Conservation (phyloP, 1,140 invertebrate species). For the Papilio aristodemus region DNA sequence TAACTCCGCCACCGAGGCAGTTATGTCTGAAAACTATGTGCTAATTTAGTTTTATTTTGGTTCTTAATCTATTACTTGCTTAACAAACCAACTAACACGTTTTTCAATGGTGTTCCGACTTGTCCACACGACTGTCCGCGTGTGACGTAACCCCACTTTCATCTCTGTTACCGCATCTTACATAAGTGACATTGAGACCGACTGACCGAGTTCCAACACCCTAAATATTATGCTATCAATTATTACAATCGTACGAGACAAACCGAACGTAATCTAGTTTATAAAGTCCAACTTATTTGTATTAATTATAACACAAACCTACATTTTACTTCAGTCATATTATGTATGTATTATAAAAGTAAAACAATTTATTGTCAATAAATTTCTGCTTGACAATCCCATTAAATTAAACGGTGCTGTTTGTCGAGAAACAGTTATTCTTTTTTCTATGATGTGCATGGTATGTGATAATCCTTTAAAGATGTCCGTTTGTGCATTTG, state of each 20-base stretch:
- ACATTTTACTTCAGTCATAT: not conserved
- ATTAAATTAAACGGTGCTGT: no score
- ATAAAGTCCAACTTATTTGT: not conserved
- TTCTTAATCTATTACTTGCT: no score
- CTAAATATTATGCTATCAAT: conserved; percentile 27
- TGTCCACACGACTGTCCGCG: conserved; percentile 35
- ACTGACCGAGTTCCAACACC: conserved; percentile 47
- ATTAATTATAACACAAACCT: not conserved
- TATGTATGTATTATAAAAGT: no score
- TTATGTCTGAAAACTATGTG: no score
- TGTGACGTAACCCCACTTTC: conserved; percentile 49
- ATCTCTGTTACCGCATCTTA: conserved; percentile 50
- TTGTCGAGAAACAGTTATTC: no score
- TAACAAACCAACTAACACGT: not conserved
- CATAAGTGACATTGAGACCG: conserved; percentile 58
- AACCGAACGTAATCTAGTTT: not conserved
- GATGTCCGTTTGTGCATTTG: no score
- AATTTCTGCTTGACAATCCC: no score
- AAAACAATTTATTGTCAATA: no score
- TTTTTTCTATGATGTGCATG: no score
- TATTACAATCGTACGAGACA: not conserved
- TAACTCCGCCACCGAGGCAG: no score
- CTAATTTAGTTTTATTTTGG: no score
- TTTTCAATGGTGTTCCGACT: conserved; percentile 4
- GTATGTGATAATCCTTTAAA: no score